Evolutionary conservation across 23 tunicate genomes (phyloP).

Genomic region (Ciona savignyi): DNA sequence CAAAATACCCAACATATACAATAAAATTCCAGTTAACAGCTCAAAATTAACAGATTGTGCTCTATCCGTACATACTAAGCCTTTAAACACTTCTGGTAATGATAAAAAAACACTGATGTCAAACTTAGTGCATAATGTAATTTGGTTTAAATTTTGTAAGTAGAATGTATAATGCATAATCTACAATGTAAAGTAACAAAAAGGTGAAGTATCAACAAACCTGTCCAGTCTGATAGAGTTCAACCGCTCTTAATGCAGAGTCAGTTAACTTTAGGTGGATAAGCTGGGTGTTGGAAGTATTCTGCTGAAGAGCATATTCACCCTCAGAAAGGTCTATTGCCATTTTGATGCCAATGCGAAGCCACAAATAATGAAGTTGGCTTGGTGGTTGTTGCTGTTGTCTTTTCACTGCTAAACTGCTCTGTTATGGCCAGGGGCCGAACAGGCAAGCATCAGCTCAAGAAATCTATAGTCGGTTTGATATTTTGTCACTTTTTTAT

Average conservation of each 20-base stretch:
- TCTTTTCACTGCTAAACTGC: not conserved
- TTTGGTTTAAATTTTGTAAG: too few species aligned
- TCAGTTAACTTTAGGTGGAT: slow-evolving; percentile 74
- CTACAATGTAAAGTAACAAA: slow-evolving; percentile 2
- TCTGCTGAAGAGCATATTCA: slow-evolving; percentile 45
- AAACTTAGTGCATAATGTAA: too few species aligned
- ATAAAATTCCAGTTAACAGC: too few species aligned
- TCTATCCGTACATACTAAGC: too few species aligned
- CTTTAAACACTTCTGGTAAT: too few species aligned
- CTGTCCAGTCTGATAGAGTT: slow-evolving; percentile 31
- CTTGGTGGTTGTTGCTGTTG: not conserved
- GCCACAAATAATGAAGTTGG: not conserved
- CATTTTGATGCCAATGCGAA: slow-evolving; percentile 5
- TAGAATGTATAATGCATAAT: too few species aligned
- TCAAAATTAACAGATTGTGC: too few species aligned
- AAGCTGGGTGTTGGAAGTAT: slow-evolving; percentile 35
- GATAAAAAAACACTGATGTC: too few species aligned
- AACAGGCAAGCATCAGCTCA: not conserved
- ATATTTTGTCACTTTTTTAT: not conserved
- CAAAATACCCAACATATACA: too few species aligned
- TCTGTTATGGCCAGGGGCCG: not conserved
- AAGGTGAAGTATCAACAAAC: not conserved
- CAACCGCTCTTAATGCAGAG: slow-evolving; percentile 70
- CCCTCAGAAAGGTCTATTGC: slow-evolving; percentile 47
- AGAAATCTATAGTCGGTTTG: too few species aligned